Base-by-base conservation (phyloP, 2,888 invertebrate species). In the Ennomos erosarius region DNA sequence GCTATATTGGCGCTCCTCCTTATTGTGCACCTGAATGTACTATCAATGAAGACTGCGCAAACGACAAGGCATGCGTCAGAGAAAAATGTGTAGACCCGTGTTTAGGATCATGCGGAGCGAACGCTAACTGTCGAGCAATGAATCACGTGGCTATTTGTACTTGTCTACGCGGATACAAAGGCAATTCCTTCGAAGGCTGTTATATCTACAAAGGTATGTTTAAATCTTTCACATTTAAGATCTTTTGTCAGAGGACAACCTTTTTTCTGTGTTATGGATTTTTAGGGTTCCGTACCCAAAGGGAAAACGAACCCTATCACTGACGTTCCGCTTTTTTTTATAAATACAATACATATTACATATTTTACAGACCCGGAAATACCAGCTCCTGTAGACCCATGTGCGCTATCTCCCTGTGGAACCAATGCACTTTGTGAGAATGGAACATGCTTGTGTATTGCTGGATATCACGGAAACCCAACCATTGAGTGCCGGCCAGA, bases 81-180 rank as follows among this genome's bases (percentile, higher is more conserved):
- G 95, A 95, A 70, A 96, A 96, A 86, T 97, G 97, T 81, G 89
- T 90, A 16, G 93, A 95, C 81, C 96, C 96, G 43, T 96, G 96
- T 77, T 93, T 94, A 33, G 95, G 95, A 65, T 94, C 94, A 11
- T 95, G 95, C 76, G 96, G 96, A n/a, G 81, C 93, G 12, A 94
- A 95, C 74, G 94, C 96, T 0, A 90, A 94, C 38, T 97, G 97
- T 72, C 93, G 93, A 65, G 95, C 96, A 1, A 90, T 94, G 75
- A 96, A 96, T 75, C 97, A 97, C 78, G 94, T 95, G 51, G 96
- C 97, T 13, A 94, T 96, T 69, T 97, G 97, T 76, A 94, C 93
- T 64, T 97, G 97, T 78, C 85, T 90, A 40, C 79, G 76, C 44
- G 94, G 95, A 10, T 95, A 94, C 74, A 94, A 94, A 44, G 96